Conservation (phyloP, 2,888 invertebrate species). For the Bimastos eiseni region DNA sequence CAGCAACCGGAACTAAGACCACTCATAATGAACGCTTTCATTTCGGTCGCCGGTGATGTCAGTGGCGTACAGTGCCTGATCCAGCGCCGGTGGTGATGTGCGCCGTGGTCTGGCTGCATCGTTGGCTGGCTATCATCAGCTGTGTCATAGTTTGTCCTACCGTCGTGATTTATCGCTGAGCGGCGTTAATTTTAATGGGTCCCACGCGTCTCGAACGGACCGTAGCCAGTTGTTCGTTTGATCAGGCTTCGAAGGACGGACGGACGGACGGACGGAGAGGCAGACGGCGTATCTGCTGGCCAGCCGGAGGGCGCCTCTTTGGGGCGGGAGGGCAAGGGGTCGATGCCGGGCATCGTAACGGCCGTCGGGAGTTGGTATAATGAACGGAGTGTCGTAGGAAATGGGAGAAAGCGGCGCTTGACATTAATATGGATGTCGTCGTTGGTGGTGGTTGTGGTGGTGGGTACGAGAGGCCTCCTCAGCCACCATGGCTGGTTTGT, state of each 20-base stretch:
- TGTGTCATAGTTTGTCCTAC: constrained; percentile 13
- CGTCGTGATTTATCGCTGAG: constrained; percentile 6
- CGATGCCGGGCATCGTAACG: not conserved
- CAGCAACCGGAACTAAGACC: not conserved
- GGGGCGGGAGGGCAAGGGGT: constrained; percentile 19
- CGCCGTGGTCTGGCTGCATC: not conserved
- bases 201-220: not conserved
- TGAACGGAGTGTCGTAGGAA: constrained; percentile 20
- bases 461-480: not conserved
- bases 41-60: not conserved
- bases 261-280: not conserved
- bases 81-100: not conserved
- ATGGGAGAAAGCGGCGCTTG: constrained; percentile 4
- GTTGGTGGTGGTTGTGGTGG: not conserved
- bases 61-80: not conserved
- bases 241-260: not conserved
- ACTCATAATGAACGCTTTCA: not conserved
- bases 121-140: not conserved
- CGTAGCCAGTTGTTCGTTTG: constrained; percentile 13
- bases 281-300: constrained; percentile 2
- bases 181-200: constrained; percentile 25
- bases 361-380: not conserved
- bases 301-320: constrained; percentile 4
- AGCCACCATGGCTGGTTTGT: not conserved
- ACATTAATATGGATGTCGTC: constrained; percentile 24